phyloP scores from a whole-genome alignment of 2,888 invertebrate species.

The Rhagonycha lutea region DNA sequence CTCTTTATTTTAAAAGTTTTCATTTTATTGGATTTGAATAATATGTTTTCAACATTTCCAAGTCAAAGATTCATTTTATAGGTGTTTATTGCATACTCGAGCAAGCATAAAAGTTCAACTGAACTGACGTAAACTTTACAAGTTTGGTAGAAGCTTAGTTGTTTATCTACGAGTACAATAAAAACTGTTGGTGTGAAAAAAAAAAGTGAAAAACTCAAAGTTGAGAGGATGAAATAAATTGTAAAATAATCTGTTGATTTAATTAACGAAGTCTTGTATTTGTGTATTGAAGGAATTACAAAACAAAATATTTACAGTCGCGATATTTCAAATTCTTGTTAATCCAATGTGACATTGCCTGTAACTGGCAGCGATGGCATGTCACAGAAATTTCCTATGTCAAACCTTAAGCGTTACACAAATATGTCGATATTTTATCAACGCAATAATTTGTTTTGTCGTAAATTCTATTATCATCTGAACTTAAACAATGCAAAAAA shows the following conservation, averaged over 20 bases:
- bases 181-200: neutral
- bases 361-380: constrained; percentile 5
- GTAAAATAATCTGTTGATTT: neutral
- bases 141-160: neutral
- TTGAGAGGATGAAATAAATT: too few species aligned
- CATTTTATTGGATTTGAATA: neutral
- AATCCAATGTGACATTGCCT: neutral
- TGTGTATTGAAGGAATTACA: too few species aligned
- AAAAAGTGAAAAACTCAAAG: neutral
- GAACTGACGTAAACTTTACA: neutral
- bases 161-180: too few species aligned
- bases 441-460: neutral
- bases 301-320: too few species aligned
- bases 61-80: neutral
- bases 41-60: neutral
- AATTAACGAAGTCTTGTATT: neutral
- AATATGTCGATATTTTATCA: constrained; percentile 1
- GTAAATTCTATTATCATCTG: neutral
- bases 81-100: neutral
- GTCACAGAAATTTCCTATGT: constrained; percentile 8
- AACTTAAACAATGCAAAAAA: neutral
- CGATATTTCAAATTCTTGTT: neutral
- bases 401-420: constrained; percentile 7
- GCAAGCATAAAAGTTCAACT: neutral
- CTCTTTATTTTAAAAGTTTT: neutral